These are phyloP conservation scores for Ambastaia sidthimunki DNA, from an alignment of 2,797 vertebrate species.

Conservation along the genomic window DNA sequence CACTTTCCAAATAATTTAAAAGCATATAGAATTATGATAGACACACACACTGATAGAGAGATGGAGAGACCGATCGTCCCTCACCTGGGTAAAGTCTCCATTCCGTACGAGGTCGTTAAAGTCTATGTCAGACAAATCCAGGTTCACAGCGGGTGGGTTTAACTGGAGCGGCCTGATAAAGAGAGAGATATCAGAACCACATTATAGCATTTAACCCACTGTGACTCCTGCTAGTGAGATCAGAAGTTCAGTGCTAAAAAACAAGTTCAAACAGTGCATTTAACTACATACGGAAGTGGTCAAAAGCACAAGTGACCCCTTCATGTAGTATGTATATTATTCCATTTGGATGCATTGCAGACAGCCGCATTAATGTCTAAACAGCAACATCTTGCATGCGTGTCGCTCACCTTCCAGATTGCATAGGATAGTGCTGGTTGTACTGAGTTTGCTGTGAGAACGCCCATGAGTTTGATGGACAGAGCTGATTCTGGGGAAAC, in stretches of 20 bases:
- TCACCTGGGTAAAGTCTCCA: constrained; percentile 50
- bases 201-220: neutral
- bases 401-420: constrained; percentile 58
- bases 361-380: too few species aligned
- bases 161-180: constrained; percentile 50
- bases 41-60: too few species aligned
- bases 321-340: too few species aligned
- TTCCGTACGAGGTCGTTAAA: constrained; percentile 48
- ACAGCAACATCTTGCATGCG: too few species aligned
- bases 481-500: constrained; percentile 57
- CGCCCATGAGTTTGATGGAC: constrained; percentile 53
- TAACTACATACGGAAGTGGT: too few species aligned
- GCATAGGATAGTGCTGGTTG: constrained; percentile 61
- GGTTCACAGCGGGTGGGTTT: constrained; percentile 39
- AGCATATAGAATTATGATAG: too few species aligned
- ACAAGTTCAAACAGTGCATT: too few species aligned
- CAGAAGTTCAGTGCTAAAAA: too few species aligned
- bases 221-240: too few species aligned
- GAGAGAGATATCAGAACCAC: neutral
- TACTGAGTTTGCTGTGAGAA: constrained; percentile 54
- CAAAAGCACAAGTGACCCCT: too few species aligned
- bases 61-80: neutral
- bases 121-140: constrained; percentile 44
- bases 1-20: too few species aligned
- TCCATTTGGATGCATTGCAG: too few species aligned